A percentile compares a stretch with the other conserved stretches of the same genome.
Evolutionary conservation across 2,113 vertebrate genomes (phyloP).

Genomic region (Tetrao urogallus): DNA sequence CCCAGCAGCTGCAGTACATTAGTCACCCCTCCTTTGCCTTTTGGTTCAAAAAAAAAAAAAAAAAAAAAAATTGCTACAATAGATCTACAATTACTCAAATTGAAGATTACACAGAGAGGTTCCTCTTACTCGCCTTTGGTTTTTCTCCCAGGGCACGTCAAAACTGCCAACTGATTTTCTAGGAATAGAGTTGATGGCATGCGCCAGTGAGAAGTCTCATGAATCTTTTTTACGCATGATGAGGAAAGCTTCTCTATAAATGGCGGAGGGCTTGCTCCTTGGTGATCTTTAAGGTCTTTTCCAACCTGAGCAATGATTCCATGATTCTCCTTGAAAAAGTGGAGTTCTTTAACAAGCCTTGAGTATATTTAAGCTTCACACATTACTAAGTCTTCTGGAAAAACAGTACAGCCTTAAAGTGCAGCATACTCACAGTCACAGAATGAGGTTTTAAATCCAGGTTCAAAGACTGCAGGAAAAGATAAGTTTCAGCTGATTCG

Average conservation of each 20-base stretch:
- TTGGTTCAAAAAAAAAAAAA: constrained; percentile 22
- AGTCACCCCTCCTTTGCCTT: background rate
- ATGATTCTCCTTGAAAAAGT: background rate
- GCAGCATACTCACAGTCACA: background rate
- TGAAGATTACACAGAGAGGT: background rate
- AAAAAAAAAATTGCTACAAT: constrained; percentile 28
- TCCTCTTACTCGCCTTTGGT: constrained; percentile 17
- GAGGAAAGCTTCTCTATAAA: background rate
- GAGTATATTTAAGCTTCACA: background rate
- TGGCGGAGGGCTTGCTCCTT: background rate
- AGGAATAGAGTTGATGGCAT: background rate
- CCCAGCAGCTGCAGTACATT: constrained; percentile 18
- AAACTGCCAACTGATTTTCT: constrained; percentile 39
- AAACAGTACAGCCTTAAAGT: background rate
- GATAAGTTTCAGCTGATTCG: background rate
- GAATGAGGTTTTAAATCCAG: background rate
- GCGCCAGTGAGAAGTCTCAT: background rate
- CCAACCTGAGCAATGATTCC: too few relatives aligned
- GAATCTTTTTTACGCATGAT: background rate
- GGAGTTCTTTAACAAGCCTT: background rate
- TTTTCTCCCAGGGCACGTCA: background rate
- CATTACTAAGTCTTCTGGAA: background rate
- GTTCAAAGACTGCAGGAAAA: background rate
- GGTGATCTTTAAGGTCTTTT: too few relatives aligned
- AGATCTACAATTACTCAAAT: constrained; percentile 3